Evolutionary conservation across 2,888 invertebrate species (phyloP).

Genomic region (Andrena flavipes): DNA sequence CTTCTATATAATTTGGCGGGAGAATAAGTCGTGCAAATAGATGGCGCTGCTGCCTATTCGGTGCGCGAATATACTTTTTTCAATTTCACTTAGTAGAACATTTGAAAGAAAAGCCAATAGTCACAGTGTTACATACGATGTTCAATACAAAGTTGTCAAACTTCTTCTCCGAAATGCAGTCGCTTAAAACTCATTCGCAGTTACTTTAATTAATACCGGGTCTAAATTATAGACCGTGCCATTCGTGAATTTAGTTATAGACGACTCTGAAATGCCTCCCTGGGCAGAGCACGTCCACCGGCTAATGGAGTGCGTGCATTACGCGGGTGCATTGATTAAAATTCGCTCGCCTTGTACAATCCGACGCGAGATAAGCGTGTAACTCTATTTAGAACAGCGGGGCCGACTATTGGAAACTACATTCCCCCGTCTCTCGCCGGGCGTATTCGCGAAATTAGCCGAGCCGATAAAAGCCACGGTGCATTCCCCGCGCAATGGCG

Average conservation of each 20-base stretch:
- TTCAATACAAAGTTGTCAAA: not conserved
- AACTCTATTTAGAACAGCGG: constrained; percentile 14
- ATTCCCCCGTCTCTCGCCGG: not conserved
- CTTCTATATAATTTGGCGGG: too few relatives aligned
- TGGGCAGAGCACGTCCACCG: not conserved
- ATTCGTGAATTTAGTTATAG: not conserved
- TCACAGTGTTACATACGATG: too few relatives aligned
- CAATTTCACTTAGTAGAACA: too few relatives aligned
- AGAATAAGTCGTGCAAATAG: not conserved
- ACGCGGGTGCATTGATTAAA: constrained; percentile 11
- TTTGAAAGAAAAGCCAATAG: too few relatives aligned
- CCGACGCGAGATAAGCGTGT: not conserved
- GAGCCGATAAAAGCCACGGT: constrained; percentile 29
- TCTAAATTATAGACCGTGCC: not conserved
- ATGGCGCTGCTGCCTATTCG: not conserved
- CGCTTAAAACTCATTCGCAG: too few relatives aligned
- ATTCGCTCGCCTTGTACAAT: constrained; percentile 11
- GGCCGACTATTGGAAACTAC: constrained; percentile 20
- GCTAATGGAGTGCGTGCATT: not conserved
- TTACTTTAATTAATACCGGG: not conserved
- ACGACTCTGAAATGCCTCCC: not conserved
- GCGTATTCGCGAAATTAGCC: constrained; percentile 40
- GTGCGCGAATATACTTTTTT: not conserved
- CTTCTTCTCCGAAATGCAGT: not conserved
- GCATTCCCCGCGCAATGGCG: constrained; percentile 52